Evolutionary conservation across 2,113 vertebrate species (phyloP).

Genomic region (Gavia stellata): DNA sequence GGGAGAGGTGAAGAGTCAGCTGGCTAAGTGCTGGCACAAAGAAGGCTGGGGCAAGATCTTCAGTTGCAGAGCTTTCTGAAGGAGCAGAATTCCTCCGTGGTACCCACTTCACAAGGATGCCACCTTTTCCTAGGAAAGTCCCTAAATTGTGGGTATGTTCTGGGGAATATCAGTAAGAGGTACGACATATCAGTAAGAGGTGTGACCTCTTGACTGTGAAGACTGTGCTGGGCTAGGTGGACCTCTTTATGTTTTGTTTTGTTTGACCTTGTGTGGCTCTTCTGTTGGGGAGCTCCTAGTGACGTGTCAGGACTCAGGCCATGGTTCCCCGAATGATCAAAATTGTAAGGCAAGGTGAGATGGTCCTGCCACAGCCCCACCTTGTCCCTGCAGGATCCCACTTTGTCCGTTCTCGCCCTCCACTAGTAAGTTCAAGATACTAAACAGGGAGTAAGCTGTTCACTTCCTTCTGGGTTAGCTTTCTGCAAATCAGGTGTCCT

Average conservation of each 20-base stretch:
- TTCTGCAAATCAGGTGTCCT: background rate
- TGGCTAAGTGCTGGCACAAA: background rate
- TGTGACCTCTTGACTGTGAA: background rate
- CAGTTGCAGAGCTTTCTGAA: background rate
- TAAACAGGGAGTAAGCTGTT: background rate
- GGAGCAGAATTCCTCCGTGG: background rate
- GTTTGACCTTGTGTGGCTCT: background rate
- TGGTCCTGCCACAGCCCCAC: background rate
- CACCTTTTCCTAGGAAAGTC: background rate
- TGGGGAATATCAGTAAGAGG: background rate
- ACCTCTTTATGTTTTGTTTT: too few species aligned
- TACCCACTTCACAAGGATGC: background rate
- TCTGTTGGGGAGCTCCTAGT: background rate
- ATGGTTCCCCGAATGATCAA: accelerated
- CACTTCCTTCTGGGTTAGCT: background rate
- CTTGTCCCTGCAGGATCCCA: background rate
- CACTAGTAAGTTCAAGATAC: background rate
- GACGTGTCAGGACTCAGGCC: accelerated
- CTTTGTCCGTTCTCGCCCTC: background rate
- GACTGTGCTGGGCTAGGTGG: background rate
- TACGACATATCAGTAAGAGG: background rate
- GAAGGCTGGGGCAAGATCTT: background rate
- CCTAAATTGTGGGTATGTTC: background rate
- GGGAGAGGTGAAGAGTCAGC: background rate
- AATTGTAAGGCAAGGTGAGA: background rate